Evolutionary conservation across 2,113 vertebrate species (phyloP), one percentile per base, ranked within the genome.

Genomic region (Phaethornis superciliosus): DNA sequence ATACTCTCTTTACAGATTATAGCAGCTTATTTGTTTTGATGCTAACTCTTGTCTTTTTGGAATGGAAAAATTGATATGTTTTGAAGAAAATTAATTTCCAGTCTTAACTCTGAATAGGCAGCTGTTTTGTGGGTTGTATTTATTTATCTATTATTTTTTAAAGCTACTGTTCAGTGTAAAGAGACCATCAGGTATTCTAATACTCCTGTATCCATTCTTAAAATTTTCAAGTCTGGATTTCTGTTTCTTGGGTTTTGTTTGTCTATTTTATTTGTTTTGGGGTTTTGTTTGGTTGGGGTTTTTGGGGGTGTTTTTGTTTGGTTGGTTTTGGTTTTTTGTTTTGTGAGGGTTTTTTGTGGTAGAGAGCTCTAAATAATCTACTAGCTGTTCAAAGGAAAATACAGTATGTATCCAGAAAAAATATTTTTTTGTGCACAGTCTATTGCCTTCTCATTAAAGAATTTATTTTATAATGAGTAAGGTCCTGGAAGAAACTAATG

Each of bases 401-500:
- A 81, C 42, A 83, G 33, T 76, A 40, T 33, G 2, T 49, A 11
- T 77, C 52, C 49, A 40, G 58, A 76, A 92, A 92, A 81, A 10
- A 49, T 89, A 85, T 27, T 59, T 94, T 27, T 72, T 27, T 90
- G 32, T 88, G 86, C 59, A 56, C 56, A 69, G 55, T 85, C 67
- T 84, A 22, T 68, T 81, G 68, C 65, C 22, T 95, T 20, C 93
- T 97, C 77, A 83, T 96, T 96, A 93, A 72, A 87, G 89, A 87
- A 71, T 90, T 54, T 96, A 81, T 89, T 93, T 78, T 93, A 85
- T 55, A 79, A 35, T 54, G 63, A 84, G 68, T 68, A 51, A 83
- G 89, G 86, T 85, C 92, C 97, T 91, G 89, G 97, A 97, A 97
- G 96, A 96, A 95, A 65, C 96, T 96, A 95, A 97, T 97, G 92